phyloP scores from a whole-genome alignment of 2,888 invertebrate species.

The Phortica okadai region DNA sequence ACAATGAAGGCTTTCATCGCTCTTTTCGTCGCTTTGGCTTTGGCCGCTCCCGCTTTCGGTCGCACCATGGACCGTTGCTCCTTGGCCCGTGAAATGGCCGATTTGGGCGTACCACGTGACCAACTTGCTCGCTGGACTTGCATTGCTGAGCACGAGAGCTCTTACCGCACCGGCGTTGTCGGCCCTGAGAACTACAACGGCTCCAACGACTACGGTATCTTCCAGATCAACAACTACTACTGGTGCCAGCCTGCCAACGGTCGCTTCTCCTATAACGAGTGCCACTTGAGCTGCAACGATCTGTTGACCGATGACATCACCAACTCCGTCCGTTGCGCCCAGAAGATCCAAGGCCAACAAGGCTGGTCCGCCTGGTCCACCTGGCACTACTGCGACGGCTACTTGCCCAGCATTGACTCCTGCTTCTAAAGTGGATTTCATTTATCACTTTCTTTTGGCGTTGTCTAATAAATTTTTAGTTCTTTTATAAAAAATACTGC shows the following conservation, averaged over 20 bases:
- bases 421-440: constrained; percentile 47
- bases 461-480: too few relatives aligned
- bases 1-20: constrained; percentile 46
- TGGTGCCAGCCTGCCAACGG: constrained; percentile 68
- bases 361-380: constrained; percentile 65
- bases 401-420: constrained; percentile 51
- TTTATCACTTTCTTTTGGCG: too few relatives aligned
- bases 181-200: constrained; percentile 77
- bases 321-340: constrained; percentile 63
- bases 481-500: too few relatives aligned
- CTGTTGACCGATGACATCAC: constrained; percentile 66
- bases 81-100: constrained; percentile 56
- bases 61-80: constrained; percentile 56
- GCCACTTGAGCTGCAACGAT: constrained; percentile 60
- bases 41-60: constrained; percentile 50
- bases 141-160: neutral
- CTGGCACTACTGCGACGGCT: constrained; percentile 54
- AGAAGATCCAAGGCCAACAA: constrained; percentile 57
- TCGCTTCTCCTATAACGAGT: constrained; percentile 63
- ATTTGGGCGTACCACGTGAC: constrained; percentile 56
- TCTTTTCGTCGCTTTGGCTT: constrained; percentile 43
- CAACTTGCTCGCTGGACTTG: constrained; percentile 42
- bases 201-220: constrained; percentile 74
- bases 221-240: constrained; percentile 72
- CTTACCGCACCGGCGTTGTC: constrained; percentile 75